Base-by-base conservation (phyloP, 2,888 invertebrate genomes). In the Nemurella pictetii region DNA sequence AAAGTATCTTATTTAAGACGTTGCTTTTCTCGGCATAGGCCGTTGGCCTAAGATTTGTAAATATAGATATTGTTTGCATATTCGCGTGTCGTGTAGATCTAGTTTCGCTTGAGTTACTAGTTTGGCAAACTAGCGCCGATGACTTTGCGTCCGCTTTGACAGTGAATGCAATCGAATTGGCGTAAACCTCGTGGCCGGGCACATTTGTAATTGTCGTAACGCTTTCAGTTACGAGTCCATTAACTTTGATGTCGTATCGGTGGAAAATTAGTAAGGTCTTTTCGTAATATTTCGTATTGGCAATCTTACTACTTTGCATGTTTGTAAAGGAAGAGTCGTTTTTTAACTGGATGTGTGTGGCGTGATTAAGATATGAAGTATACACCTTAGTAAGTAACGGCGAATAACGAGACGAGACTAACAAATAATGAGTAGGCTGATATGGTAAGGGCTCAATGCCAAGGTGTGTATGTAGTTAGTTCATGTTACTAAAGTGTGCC, bases 201-300 rank as follows among this genome's bases (percentile, higher is more conserved):
- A n/a, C 29, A 4, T 82, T 72, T 82, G 26, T 82, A 82, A 82
- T 82, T 25, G 72, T 82, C 82, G 82, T 82, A 72, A 75, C 27
- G 20, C 27, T n/a, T 75, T 72, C 55, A 12, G 26, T 82, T 82
- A 82, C 36, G 27, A 81, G 35, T 36, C 35, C 35, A 12, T 35
- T 35, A 35, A 35, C 55, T 55, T 82, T 82, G 82, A 82, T 82
- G 82, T 82, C 29, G 82, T 82, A 72, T 72, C 3, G 29, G 72
- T 82, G 28, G 55, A 28, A 55, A 82, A 28, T 26, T 82, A 55
- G 20, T 55, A 55, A 12, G 55, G 28, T 78, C 30, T 82, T 82
- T 82, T 82, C 55, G 26, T 82, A 81, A 35, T 81, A 81, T 82
- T 55, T 55, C 82, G 55, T 55, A 29, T 72, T 28, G 29, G 82